Percentiles rank a stretch among this genome's conserved stretches.
Conservation (phyloP, 2,888 invertebrate genomes). For the Watsonalla binaria region DNA sequence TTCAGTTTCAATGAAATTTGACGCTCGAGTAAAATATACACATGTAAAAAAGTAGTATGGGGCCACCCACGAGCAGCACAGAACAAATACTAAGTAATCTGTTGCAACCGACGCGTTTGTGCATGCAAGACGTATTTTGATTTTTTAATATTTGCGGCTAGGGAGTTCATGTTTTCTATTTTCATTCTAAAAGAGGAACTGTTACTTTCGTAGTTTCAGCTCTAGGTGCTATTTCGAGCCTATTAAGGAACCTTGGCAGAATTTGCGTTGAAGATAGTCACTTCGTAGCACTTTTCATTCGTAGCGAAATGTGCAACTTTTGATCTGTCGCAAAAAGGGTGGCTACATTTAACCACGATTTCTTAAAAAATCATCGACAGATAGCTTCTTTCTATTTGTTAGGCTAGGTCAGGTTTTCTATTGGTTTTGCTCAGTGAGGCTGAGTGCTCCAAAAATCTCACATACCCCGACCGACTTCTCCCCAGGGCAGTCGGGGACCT, state of each 20-base stretch:
- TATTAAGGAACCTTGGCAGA: not conserved
- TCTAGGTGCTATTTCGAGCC: not conserved
- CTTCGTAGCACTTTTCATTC: not conserved
- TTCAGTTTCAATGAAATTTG: constrained; percentile 47
- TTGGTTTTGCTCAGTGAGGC: no score
- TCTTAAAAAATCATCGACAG: no score
- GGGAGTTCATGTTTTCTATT: not conserved
- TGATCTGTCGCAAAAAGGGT: no score
- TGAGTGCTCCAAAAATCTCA: no score
- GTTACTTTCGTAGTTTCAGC: not conserved
- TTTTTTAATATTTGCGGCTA: not conserved
- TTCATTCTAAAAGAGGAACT: not conserved
- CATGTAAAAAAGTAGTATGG: constrained; percentile 61
- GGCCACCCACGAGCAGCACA: constrained; percentile 66
- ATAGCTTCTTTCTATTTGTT: no score
- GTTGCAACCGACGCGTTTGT: not conserved
- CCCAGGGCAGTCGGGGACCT: no score
- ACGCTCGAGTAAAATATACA: constrained; percentile 55
- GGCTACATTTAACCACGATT: no score
- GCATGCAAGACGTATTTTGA: not conserved
- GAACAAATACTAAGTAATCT: constrained; percentile 17
- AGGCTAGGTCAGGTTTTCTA: no score
- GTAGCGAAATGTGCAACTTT: no score
- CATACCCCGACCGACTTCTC: no score
- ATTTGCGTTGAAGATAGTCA: not conserved